Evolutionary conservation across 37 sponge, comb jelly and placozoan species (phyloP).

Genomic region (Chondrosia reniformis): DNA sequence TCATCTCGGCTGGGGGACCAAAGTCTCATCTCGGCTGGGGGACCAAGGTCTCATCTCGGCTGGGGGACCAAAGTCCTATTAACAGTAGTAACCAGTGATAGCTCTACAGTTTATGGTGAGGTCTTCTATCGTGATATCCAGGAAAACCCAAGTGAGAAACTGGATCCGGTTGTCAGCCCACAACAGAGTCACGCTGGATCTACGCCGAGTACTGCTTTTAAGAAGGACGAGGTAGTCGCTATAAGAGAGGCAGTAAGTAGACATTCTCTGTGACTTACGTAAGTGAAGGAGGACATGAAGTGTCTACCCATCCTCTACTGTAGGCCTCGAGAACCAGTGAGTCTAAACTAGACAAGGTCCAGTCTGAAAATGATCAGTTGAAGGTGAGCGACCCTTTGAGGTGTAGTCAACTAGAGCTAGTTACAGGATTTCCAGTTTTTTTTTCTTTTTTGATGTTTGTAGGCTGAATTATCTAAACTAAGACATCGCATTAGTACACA

Average conservation of each 20-base stretch:
- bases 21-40: too few species aligned
- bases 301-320: background rate
- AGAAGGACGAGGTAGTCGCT: background rate
- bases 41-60: too few species aligned
- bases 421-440: background rate
- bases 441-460: background rate
- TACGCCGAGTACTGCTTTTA: background rate
- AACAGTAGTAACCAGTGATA: too few species aligned
- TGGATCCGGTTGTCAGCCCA: background rate
- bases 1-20: too few species aligned
- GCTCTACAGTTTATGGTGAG: too few species aligned
- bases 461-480: constrained; percentile 55
- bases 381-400: constrained; percentile 27
- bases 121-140: too few species aligned
- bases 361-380: constrained; percentile 43
- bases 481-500: constrained; percentile 35
- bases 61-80: too few species aligned
- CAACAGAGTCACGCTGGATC: constrained; percentile 2
- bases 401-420: background rate
- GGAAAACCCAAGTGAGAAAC: too few species aligned
- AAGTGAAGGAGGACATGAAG: too few species aligned
- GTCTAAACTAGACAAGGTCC: constrained; percentile 43
- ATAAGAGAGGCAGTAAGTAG: background rate
- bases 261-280: too few species aligned
- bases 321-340: constrained; percentile 47